Evolutionary conservation across 2,113 vertebrate genomes (phyloP).

Genomic region (Scytalopus superciliaris): DNA sequence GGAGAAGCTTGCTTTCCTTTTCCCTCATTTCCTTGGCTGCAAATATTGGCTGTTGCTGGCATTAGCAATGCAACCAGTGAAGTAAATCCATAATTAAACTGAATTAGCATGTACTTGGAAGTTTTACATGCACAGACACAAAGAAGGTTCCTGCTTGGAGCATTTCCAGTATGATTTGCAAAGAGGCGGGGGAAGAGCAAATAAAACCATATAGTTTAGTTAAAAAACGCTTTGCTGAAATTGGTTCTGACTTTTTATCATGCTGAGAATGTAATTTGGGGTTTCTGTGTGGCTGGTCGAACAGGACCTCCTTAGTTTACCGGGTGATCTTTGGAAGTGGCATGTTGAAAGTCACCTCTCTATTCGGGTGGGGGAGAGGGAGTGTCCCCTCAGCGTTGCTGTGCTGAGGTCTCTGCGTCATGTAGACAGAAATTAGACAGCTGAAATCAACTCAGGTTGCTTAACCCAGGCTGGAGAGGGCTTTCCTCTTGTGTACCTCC

Average conservation of each 20-base stretch:
- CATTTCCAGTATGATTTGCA: slow-evolving; percentile 33
- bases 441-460: not conserved
- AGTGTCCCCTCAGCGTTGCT: not conserved
- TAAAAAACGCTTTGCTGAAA: not conserved
- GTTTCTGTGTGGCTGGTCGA: not conserved
- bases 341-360: accelerated
- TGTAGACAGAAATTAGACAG: not conserved
- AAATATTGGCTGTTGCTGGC: not conserved
- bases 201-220: not conserved
- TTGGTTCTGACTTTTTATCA: not conserved
- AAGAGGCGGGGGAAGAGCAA: not conserved
- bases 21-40: not conserved
- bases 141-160: slow-evolving; percentile 29
- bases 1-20: not conserved
- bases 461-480: not conserved
- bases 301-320: not conserved
- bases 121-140: slow-evolving; percentile 30
- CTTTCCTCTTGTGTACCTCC: not conserved
- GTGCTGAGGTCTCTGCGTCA: not conserved
- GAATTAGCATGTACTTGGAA: slow-evolving; percentile 55
- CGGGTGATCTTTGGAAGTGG: not conserved
- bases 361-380: not conserved
- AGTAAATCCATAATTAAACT: slow-evolving; percentile 68
- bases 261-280: not conserved
- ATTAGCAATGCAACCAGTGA: not conserved